These are phyloP conservation scores for Lipophrys pholis DNA, from an alignment of 2,113 vertebrate genomes.

Conservation along the genomic window DNA sequence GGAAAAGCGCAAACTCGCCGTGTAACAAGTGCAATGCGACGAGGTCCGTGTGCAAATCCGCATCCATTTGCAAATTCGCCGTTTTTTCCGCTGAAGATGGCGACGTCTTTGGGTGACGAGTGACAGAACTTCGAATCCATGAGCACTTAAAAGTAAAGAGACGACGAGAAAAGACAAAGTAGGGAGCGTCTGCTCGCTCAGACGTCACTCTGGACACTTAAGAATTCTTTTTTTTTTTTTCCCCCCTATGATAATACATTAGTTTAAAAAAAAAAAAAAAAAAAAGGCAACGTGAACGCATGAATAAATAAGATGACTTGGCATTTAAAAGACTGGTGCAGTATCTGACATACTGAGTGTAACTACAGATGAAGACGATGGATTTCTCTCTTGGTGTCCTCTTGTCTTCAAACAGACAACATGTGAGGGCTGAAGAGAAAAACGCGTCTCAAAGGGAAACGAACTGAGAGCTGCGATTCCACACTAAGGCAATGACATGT, in stretches of 20 bases:
- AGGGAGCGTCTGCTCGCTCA: conserved; percentile 19
- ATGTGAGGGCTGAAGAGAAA: conserved; percentile 36
- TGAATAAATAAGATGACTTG: conserved; percentile 72
- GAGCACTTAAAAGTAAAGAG: conserved; percentile 31
- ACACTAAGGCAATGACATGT: conserved; percentile 75
- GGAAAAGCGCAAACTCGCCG: neutral
- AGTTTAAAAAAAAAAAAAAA: conserved; percentile 3
- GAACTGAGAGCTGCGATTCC: conserved; percentile 66
- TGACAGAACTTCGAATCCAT: conserved; percentile 29
- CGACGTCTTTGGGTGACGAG: conserved; percentile 59
- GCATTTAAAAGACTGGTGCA: conserved; percentile 67
- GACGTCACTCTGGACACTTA: neutral
- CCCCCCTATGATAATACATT: neutral
- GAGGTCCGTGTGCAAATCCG: conserved; percentile 60
- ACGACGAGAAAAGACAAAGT: neutral
- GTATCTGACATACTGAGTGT: conserved; percentile 56
- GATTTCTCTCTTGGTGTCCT: conserved; percentile 18
- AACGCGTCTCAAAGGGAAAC: conserved; percentile 64
- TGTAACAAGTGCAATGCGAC: conserved; percentile 60
- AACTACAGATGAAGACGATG: conserved; percentile 43
- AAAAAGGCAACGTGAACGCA: conserved; percentile 77
- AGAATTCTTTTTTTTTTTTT: conserved; percentile 14
- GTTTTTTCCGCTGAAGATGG: conserved; percentile 16
- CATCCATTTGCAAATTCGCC: conserved; percentile 31
- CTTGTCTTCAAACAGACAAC: conserved; percentile 64